Evolutionary conservation across 2,888 invertebrate species (phyloP).

Genomic region (Notocelia uddmanniana): DNA sequence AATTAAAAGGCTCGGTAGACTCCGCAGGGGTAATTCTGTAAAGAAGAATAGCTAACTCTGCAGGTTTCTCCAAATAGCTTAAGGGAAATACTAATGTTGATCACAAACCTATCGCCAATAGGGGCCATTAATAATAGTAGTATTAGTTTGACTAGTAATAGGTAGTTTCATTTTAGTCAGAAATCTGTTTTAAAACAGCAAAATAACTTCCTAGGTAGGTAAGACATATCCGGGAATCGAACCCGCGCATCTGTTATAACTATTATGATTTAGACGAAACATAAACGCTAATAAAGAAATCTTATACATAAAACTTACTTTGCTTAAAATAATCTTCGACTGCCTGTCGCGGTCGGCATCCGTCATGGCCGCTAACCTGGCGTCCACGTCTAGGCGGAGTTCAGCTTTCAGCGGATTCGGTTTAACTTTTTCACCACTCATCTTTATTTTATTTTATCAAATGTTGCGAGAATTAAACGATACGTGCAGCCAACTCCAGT

Average conservation of each 20-base stretch:
- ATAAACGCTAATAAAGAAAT: not conserved
- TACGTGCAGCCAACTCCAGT: not conserved
- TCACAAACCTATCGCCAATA: no score
- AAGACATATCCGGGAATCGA: no score
- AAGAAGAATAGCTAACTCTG: not conserved
- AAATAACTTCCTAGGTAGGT: no score
- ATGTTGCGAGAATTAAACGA: not conserved
- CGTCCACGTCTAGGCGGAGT: slow-evolving; percentile 48
- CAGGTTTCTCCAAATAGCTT: no score
- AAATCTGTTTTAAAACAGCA: no score
- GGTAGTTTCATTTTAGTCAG: no score
- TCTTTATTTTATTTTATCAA: not conserved
- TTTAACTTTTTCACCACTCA: slow-evolving; percentile 5
- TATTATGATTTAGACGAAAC: not conserved
- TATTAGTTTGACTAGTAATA: no score
- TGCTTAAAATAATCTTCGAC: slow-evolving; percentile 48
- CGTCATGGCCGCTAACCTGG: slow-evolving; percentile 47
- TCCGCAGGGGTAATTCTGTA: not conserved
- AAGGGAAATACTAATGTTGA: no score
- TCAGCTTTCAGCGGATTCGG: slow-evolving; percentile 48
- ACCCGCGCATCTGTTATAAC: not conserved
- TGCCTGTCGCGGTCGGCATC: slow-evolving; percentile 48
- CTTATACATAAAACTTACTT: slow-evolving; percentile 37
- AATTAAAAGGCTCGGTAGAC: not conserved
- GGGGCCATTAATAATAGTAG: no score